phyloP scores from a whole-genome alignment of 2,113 vertebrate species.

The Rhinogobius similis region DNA sequence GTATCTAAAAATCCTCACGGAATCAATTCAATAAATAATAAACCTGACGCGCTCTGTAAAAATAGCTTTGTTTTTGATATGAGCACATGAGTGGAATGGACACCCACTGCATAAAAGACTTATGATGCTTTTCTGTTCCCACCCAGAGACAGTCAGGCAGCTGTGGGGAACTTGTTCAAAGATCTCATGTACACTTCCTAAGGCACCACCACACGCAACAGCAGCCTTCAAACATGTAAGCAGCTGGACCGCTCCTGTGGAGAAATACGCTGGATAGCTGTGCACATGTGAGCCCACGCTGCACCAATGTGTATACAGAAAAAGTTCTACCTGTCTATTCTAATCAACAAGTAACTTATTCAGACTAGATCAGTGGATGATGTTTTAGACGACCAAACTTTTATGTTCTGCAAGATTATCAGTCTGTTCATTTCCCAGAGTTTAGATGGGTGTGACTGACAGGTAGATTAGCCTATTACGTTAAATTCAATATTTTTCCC shows the following conservation, averaged over 20 bases:
- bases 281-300: neutral
- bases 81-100: neutral
- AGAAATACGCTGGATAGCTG: neutral
- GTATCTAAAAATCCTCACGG: neutral
- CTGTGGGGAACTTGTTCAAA: neutral
- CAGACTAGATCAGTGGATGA: too few species aligned
- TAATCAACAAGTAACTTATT: too few species aligned
- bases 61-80: slow-evolving; percentile 4
- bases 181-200: slow-evolving; percentile 7
- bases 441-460: too few species aligned
- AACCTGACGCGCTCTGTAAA: neutral
- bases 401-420: too few species aligned
- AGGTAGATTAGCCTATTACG: too few species aligned
- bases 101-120: slow-evolving; percentile 4
- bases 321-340: neutral
- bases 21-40: neutral
- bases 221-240: neutral
- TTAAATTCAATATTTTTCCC: too few species aligned
- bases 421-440: too few species aligned
- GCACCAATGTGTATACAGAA: neutral
- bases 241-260: slow-evolving; percentile 1
- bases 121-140: slow-evolving; percentile 4
- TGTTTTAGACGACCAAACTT: too few species aligned
- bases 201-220: slow-evolving; percentile 20
- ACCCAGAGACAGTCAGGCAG: neutral